Evolutionary conservation across 2,888 invertebrate species (phyloP).

Genomic region (Philaethria dido): DNA sequence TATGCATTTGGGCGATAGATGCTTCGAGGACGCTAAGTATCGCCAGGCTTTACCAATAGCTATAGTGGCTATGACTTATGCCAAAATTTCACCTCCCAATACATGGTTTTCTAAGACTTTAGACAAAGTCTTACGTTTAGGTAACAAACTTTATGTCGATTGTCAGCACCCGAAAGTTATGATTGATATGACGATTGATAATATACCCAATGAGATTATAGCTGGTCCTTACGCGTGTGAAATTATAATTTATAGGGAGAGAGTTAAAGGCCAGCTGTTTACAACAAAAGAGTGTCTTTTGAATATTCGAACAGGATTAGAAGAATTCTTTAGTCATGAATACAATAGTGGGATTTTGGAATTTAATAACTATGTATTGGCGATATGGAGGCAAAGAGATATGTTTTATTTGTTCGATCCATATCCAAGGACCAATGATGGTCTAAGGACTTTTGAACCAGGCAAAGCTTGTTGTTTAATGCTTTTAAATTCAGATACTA

Average conservation of each 20-base stretch:
- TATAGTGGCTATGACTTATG: constrained; percentile 85
- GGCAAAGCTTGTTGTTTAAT: constrained; percentile 86
- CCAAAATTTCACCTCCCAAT: constrained; percentile 86
- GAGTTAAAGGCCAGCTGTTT: constrained; percentile 74
- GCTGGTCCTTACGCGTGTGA: constrained; percentile 84
- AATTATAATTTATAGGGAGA: constrained; percentile 82
- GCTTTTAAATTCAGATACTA: constrained; percentile 83
- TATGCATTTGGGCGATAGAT: constrained; percentile 83
- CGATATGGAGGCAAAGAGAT: constrained; percentile 85
- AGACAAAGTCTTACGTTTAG: constrained; percentile 83
- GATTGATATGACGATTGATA: constrained; percentile 78
- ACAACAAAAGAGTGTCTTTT: constrained; percentile 80
- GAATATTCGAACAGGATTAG: constrained; percentile 74
- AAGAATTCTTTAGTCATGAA: constrained; percentile 81
- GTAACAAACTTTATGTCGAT: constrained; percentile 84
- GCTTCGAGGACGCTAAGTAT: constrained; percentile 83
- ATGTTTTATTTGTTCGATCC: constrained; percentile 87
- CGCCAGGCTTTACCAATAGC: constrained; percentile 85
- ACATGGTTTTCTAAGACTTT: constrained; percentile 84
- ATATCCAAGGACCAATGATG: constrained; percentile 85
- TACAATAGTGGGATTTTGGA: constrained; percentile 81
- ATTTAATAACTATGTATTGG: constrained; percentile 84
- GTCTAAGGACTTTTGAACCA: constrained; percentile 76
- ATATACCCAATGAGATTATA: constrained; percentile 82
- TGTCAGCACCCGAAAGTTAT: constrained; percentile 75